Conservation (phyloP, 2,113 vertebrate genomes). For the Cacatua alba region DNA sequence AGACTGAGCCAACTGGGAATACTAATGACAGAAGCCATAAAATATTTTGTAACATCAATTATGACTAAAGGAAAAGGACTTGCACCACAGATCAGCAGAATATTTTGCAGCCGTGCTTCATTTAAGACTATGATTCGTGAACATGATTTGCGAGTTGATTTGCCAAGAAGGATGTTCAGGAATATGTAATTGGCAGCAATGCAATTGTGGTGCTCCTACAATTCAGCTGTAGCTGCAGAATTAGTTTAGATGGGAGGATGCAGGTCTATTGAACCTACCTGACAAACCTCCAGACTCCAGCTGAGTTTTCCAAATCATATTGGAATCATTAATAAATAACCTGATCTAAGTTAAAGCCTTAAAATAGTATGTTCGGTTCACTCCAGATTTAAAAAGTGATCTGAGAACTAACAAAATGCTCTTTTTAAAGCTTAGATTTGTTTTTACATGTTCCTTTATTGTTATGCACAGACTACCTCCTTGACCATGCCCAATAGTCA, state of each 20-base stretch:
- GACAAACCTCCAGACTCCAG: not conserved
- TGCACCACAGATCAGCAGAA: conserved; percentile 21
- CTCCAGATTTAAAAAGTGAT: not conserved
- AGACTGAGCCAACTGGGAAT: not conserved
- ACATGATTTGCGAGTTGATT: not conserved
- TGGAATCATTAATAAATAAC: not conserved
- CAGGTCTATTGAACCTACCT: not conserved
- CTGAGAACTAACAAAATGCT: not conserved
- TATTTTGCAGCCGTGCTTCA: conserved; percentile 9
- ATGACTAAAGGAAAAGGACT: conserved; percentile 20
- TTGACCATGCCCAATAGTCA: accelerated
- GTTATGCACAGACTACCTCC: not conserved
- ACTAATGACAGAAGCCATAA: conserved; percentile 38
- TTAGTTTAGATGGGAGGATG: not conserved
- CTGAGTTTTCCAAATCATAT: not conserved
- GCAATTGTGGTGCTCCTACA: not conserved
- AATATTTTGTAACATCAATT: conserved; percentile 49
- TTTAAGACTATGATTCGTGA: not conserved
- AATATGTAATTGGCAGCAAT: not conserved
- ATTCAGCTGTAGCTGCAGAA: not conserved
- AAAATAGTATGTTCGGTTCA: not conserved
- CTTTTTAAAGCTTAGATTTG: not conserved
- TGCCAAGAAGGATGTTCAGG: not conserved
- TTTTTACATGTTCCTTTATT: accelerated
- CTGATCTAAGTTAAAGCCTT: not conserved